Percentiles rank a stretch among this genome's conserved stretches.
These are phyloP conservation scores for Napeogenes inachia DNA, from an alignment of 2,888 invertebrate species.

Conservation along the genomic window DNA sequence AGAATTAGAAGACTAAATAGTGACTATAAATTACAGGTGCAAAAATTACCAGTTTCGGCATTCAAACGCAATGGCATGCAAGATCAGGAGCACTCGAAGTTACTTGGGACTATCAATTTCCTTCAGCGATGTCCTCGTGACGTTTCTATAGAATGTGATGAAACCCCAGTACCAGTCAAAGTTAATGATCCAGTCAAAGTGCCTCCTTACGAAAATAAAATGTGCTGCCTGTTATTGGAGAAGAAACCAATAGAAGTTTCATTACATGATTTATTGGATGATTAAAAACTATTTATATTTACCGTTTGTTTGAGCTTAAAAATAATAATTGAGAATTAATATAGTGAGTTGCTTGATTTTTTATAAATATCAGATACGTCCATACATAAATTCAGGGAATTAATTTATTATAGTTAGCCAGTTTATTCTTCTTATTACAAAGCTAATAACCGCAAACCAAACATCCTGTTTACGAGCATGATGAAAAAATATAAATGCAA, in stretches of 20 bases:
- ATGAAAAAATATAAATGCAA: background rate
- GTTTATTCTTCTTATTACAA: too few species aligned
- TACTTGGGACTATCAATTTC: conserved; percentile 60
- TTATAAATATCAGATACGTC: too few species aligned
- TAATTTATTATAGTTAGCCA: too few species aligned
- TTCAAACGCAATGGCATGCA: conserved; percentile 73
- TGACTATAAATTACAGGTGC: conserved; percentile 64
- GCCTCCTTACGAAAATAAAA: conserved; percentile 40
- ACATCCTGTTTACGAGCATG: too few species aligned
- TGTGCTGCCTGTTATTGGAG: conserved; percentile 40
- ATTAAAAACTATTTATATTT: conserved; percentile 22
- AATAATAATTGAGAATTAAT: background rate
- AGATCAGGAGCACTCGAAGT: conserved; percentile 65
- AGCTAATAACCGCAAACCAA: too few species aligned
- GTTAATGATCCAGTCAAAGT: conserved; percentile 58
- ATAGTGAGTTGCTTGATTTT: background rate
- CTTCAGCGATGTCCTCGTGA: conserved; percentile 56
- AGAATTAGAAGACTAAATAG: conserved; percentile 38
- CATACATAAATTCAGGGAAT: too few species aligned
- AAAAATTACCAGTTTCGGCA: conserved; percentile 59
- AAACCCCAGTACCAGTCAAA: conserved; percentile 42
- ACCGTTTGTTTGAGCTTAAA: background rate
- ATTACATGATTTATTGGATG: conserved; percentile 56
- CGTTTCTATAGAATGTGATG: conserved; percentile 55
- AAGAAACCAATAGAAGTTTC: conserved; percentile 58